Base-by-base conservation (phyloP, 2,113 vertebrate genomes). In the Hiodon tergisus region DNA sequence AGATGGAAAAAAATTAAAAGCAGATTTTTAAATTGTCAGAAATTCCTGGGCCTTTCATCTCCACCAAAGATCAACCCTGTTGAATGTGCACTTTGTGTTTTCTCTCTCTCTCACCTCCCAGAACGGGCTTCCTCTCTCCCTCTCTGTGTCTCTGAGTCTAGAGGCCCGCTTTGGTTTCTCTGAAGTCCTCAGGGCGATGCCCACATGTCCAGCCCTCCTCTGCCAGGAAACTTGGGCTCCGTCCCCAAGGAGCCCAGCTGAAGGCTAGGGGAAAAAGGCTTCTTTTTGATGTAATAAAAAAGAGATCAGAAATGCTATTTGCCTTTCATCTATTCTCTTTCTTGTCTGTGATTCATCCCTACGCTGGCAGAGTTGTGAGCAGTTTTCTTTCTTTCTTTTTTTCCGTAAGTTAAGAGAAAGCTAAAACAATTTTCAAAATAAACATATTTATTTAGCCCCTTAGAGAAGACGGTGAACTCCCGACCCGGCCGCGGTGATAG, bases 271-370 rank as follows among this genome's bases (percentile, higher is more conserved):
- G 83, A 85, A 83, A 87, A 81, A 76, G 5, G 79, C 80, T 52
- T 63, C 69, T 79, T 85, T 91, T 92, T 92, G 88, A 91, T 90
- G 87, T 90, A 85, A 83, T 87, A 86, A 87, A 90, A 86, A 88
- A 79, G 51, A 82, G 86, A 88, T 88, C 84, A 83, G 85, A 85
- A 83, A 85, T 84, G 82, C 84, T 86, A 87, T 89, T 89, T 87
- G 83, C 79, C 88, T 88, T 90, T 90, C 85, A 91, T 91, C 87
- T 88, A 60, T 66, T 81, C 71, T 73, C 78, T 84, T 84, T 81
- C 87, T 85, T 86, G 86, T 86, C 83, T 85, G 84, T 83, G 83
- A 86, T 87, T 88, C 86, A 87, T 86, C 82, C 83, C 78, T 79
- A 86, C 78, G 78, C 78, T 80, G 75, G 77, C 74, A 75, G 86